A percentile compares a stretch with the other conserved stretches of the same genome.
These are phyloP conservation scores for Huso huso DNA, from an alignment of 2,797 vertebrate species.

Conservation along the genomic window DNA sequence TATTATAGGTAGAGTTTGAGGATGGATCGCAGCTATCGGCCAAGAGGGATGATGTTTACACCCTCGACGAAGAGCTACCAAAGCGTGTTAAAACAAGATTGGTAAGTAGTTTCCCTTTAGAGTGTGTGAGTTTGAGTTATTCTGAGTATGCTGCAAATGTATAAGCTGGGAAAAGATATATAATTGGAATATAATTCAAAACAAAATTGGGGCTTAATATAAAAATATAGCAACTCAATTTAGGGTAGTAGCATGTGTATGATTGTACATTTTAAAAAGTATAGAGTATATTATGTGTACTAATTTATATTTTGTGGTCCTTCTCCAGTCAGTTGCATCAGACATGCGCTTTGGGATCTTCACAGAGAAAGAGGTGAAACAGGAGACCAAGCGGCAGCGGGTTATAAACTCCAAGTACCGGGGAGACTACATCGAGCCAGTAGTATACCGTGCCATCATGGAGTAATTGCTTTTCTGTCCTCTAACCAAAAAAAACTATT, in stretches of 20 bases:
- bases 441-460: conserved; percentile 90
- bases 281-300: background rate
- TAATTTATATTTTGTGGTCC: conserved; percentile 14
- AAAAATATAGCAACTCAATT: too few species aligned
- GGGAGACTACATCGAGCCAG: conserved; percentile 91
- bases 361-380: conserved; percentile 77
- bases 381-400: conserved; percentile 87
- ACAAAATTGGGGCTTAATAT: too few species aligned
- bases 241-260: too few species aligned
- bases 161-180: too few species aligned
- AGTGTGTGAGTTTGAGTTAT: conserved; percentile 1
- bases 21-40: conserved; percentile 89
- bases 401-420: conserved; percentile 93
- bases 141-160: background rate
- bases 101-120: conserved; percentile 52
- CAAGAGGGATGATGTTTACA: conserved; percentile 95
- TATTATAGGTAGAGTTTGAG: conserved; percentile 88
- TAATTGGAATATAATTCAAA: too few species aligned
- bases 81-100: conserved; percentile 93
- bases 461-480: conserved; percentile 54
- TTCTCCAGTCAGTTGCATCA: conserved; percentile 81
- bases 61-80: conserved; percentile 90
- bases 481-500: background rate
- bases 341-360: conserved; percentile 98
- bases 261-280: background rate